Base-by-base conservation (phyloP, 2,888 invertebrate genomes). In the Rhingia campestris region DNA sequence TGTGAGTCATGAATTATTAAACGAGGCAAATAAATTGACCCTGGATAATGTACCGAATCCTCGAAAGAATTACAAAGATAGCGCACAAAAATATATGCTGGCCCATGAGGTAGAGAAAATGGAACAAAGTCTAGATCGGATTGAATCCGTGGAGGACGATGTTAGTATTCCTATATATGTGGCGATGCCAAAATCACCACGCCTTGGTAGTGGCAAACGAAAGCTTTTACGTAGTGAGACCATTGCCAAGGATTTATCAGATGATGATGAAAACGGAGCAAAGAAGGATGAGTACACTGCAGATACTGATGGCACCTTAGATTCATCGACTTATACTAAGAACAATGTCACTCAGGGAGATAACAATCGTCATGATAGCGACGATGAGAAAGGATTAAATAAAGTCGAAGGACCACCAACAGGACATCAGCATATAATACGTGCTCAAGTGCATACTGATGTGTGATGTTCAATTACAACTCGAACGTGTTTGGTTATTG, bases 221-320 rank as follows among this genome's bases (percentile, higher is more conserved):
- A 89, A 88, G 4, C 74, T 90, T 66, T 84, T 88, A 63, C 89
- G 90, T 64, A 89, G 91, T 76, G 90, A 90, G 80, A 90, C 91
- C 0, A 45, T 90, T 41, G 90, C 89, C 41, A 86, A 88, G 2
- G 91, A 90, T 51, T 51, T 88, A 35, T 90, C 89, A 10, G 90
- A 88, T 4, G 89, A 88, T 59, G 84, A 81, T 3, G 41, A 66
- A 7, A 81, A 82, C 7, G 75, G 53, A 33, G 53, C 32, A 5
- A 47, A 22, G 2, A 72, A 64, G 47, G 64, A 53, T 0, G 76
- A 81, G 41, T 41, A 56, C 9, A 76, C 70, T 12, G 51, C 59
- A 61, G 72, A 72, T 7, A 77, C 72, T n/a, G 72, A 81, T 59
- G 32, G 61, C 12, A 53, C 64, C 22, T 37, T 66, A 14, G 66